A percentile compares a stretch with the other conserved stretches of the same genome.
Conservation (phyloP, 2,888 invertebrate species). For the Amiota minor region DNA sequence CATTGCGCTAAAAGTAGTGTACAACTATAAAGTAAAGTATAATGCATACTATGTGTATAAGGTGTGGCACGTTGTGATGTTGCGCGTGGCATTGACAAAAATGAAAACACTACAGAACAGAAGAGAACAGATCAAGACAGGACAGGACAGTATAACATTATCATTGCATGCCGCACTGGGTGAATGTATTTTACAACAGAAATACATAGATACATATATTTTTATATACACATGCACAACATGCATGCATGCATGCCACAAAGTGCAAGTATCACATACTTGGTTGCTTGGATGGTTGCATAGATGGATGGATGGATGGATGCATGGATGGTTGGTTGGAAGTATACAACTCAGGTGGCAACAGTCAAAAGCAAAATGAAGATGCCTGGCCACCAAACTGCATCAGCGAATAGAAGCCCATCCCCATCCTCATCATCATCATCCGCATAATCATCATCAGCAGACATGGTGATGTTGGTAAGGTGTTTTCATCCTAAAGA, state of each 20-base stretch:
- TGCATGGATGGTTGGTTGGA: neutral
- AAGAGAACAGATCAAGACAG: neutral
- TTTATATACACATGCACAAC: neutral
- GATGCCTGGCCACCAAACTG: neutral
- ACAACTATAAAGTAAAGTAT: neutral
- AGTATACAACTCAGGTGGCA: neutral
- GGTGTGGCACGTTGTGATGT: neutral
- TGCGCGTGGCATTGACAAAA: neutral
- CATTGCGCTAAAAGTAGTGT: too few species aligned
- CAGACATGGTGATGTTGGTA: neutral
- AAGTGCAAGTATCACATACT: neutral
- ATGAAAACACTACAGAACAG: neutral
- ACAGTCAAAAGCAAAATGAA: neutral
- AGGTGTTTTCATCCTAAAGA: neutral
- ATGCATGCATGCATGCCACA: neutral
- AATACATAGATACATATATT: too few species aligned
- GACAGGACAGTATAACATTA: neutral
- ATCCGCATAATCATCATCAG: neutral
- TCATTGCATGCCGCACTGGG: too few species aligned
- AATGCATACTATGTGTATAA: neutral
- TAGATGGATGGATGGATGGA: too few species aligned
- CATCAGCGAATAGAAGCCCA: neutral
- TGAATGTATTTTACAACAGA: too few species aligned
- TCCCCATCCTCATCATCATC: neutral
- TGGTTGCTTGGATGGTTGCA: too few species aligned